Evolutionary conservation across 1,140 invertebrate genomes (phyloP).

Genomic region (Metopolophium dirhodum): DNA sequence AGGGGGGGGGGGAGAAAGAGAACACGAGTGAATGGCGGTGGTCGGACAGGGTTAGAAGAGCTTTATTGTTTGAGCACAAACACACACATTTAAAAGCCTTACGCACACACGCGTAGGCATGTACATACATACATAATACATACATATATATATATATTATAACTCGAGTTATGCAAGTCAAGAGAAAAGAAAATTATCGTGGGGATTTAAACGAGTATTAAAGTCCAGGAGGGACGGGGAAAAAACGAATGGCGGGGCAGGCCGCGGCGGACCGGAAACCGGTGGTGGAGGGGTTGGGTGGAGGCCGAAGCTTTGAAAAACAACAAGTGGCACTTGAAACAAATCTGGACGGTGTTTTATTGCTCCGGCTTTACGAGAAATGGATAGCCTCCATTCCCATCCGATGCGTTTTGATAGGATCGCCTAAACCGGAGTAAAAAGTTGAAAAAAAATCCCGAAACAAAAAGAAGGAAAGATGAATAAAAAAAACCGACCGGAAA

Average conservation of each 20-base stretch:
- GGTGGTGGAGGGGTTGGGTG: too few species aligned
- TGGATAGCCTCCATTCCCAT: not conserved
- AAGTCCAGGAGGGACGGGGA: not conserved
- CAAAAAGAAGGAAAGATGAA: not conserved
- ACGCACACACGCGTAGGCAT: not conserved
- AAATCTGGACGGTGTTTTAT: conserved; percentile 39
- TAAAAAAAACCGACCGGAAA: not conserved
- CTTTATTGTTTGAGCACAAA: conserved; percentile 17
- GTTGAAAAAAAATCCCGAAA: not conserved
- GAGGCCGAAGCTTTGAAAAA: conserved; percentile 6
- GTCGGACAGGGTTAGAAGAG: not conserved
- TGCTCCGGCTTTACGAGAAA: conserved; percentile 16
- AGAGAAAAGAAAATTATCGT: conserved; percentile 43
- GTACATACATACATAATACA: too few species aligned
- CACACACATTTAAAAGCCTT: not conserved
- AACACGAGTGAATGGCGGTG: not conserved
- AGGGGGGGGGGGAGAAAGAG: not conserved
- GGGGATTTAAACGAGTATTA: not conserved
- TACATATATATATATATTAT: not conserved
- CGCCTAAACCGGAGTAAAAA: not conserved
- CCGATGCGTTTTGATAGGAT: conserved; percentile 29
- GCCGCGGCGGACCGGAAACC: not conserved
- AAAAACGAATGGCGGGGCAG: not conserved
- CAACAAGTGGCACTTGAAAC: conserved; percentile 47
- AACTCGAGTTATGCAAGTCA: conserved; percentile 23